These are phyloP conservation scores for Nemotelus nigrinus DNA, from an alignment of 2,888 invertebrate genomes.

Conservation along the genomic window DNA sequence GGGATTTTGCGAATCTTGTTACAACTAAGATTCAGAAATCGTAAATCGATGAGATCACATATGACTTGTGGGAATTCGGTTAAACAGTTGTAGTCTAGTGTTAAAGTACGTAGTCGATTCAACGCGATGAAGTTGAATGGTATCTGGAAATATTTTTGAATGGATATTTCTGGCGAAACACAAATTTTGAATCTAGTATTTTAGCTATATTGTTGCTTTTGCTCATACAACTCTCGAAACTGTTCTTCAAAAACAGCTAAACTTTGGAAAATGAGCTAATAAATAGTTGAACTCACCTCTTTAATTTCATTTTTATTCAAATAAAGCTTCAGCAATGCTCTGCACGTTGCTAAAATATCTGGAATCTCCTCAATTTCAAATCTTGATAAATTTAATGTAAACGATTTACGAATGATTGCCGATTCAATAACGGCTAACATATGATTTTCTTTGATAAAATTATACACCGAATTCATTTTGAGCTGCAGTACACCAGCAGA, in stretches of 20 bases:
- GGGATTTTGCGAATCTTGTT: conserved; percentile 71
- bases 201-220: not conserved
- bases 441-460: conserved; percentile 76
- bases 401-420: conserved; percentile 70
- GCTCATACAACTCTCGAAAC: too few species aligned
- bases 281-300: conserved; percentile 59
- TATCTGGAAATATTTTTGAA: conserved; percentile 55
- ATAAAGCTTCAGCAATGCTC: conserved; percentile 70
- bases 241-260: too few species aligned
- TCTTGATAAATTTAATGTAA: conserved; percentile 71
- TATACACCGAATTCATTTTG: conserved; percentile 72
- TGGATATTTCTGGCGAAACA: not conserved
- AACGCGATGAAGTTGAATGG: conserved; percentile 68
- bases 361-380: conserved; percentile 74
- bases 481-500: too few species aligned
- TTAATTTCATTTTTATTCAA: conserved; percentile 73
- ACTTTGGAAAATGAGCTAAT: too few species aligned
- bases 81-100: conserved; percentile 74
- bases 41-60: conserved; percentile 69
- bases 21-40: conserved; percentile 74
- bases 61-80: conserved; percentile 71
- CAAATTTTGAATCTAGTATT: not conserved
- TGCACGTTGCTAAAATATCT: conserved; percentile 68
- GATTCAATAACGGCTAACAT: conserved; percentile 75
- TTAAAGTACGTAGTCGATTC: conserved; percentile 70